Conservation (phyloP, 2,113 vertebrate genomes). For the Otus sunia region DNA sequence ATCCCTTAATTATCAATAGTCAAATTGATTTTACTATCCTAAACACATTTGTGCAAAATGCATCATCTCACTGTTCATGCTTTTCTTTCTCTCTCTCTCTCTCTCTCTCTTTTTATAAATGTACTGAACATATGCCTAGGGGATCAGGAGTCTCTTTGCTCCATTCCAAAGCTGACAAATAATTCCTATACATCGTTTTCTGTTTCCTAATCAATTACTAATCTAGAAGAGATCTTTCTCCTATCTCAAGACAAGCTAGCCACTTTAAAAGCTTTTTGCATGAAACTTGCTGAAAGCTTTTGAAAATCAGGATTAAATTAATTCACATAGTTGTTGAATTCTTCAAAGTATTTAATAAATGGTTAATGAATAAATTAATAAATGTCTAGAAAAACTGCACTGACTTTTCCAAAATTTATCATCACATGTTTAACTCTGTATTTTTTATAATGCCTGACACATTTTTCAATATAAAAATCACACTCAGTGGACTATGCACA, state of each 20-base stretch:
- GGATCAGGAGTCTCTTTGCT: background rate
- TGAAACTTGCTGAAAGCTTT: background rate
- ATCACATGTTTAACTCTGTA: background rate
- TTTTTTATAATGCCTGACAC: background rate
- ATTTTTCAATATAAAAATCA: background rate
- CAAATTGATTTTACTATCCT: background rate
- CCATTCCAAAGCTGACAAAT: background rate
- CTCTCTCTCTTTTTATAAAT: background rate
- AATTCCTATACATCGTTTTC: background rate
- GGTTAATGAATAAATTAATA: background rate
- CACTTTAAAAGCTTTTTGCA: background rate
- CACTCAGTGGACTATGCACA: background rate
- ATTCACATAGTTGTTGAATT: background rate
- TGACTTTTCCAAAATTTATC: background rate
- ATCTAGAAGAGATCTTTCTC: background rate
- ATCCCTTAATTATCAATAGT: background rate
- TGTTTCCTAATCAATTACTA: background rate
- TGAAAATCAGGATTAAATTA: background rate
- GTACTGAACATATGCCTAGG: background rate
- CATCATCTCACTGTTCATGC: background rate
- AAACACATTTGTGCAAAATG: background rate
- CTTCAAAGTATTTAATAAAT: background rate
- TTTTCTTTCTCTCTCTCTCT: background rate
- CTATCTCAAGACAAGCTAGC: background rate
- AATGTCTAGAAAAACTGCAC: background rate